Conservation (phyloP, 2,888 invertebrate species). For the Rhogogaster chlorosoma region DNA sequence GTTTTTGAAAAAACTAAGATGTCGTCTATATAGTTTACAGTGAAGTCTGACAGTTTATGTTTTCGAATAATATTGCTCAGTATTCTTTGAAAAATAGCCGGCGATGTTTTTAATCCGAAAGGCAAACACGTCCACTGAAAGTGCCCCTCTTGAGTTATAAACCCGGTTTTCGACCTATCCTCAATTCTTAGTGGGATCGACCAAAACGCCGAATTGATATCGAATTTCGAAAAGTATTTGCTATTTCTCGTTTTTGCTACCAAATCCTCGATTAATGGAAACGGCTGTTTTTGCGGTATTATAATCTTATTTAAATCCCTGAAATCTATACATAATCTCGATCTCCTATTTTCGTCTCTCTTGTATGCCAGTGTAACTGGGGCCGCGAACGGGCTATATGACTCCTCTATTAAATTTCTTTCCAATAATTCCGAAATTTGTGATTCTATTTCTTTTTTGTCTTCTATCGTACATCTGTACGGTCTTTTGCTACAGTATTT, state of each 20-base stretch:
- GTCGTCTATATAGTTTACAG: conserved; percentile 58
- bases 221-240: conserved; percentile 54
- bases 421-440: too few relatives aligned
- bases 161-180: conserved; percentile 58
- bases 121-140: conserved; percentile 56
- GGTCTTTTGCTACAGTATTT: conserved; percentile 59
- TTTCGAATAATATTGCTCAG: conserved; percentile 59
- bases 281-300: conserved; percentile 39
- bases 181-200: conserved; percentile 55
- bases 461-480: conserved; percentile 58
- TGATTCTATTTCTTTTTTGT: too few relatives aligned
- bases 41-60: conserved; percentile 56
- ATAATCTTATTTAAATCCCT: neutral
- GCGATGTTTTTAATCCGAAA: conserved; percentile 59
- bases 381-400: too few relatives aligned
- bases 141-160: conserved; percentile 25
- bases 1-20: conserved; percentile 55
- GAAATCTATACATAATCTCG: neutral
- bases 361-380: too few relatives aligned
- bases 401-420: too few relatives aligned
- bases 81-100: conserved; percentile 62
- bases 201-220: conserved; percentile 56
- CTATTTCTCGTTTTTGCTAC: conserved; percentile 53
- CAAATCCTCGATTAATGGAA: conserved; percentile 56
- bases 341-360: too few relatives aligned